Conservation (phyloP, 2,888 invertebrate species). For the Deladenus siricidicola region DNA sequence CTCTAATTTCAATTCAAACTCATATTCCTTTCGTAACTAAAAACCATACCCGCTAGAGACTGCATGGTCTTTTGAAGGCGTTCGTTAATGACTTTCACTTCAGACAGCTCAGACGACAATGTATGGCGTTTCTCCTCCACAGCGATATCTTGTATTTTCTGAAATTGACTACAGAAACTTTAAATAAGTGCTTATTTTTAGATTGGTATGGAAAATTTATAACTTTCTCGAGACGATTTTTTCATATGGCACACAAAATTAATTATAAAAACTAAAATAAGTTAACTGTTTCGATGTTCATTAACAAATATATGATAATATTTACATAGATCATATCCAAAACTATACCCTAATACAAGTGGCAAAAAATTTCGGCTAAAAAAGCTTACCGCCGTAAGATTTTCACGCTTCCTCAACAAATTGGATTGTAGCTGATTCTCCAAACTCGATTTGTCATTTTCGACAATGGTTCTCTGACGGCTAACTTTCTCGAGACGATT, state of each 20-base stretch:
- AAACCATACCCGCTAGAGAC: constrained; percentile 14
- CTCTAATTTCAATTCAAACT: background rate
- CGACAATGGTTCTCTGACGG: constrained; percentile 80
- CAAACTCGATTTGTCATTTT: constrained; percentile 90
- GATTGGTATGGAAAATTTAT: too few relatives aligned
- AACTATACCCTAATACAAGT: too few relatives aligned
- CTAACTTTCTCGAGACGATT: constrained; percentile 74
- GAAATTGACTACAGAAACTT: too few relatives aligned
- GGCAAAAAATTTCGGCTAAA: too few relatives aligned
- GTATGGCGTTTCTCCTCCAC: constrained; percentile 44
- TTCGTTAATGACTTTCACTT: constrained; percentile 34
- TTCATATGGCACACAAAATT: too few relatives aligned
- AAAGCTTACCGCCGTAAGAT: constrained; percentile 32
- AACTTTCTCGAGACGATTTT: too few relatives aligned
- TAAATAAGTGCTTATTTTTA: too few relatives aligned
- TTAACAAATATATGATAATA: too few relatives aligned
- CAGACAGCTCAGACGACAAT: constrained; percentile 37
- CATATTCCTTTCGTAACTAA: too few relatives aligned
- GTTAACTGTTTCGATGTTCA: too few relatives aligned
- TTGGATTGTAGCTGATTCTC: constrained; percentile 93
- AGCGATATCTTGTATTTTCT: constrained; percentile 45
- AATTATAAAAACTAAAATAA: too few relatives aligned
- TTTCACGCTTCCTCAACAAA: constrained; percentile 76
- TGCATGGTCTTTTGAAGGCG: constrained; percentile 25
- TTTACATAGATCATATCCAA: too few relatives aligned